Percentiles rank a stretch among this genome's conserved stretches.
Evolutionary conservation across 2,113 vertebrate species (phyloP).

Genomic region (Phylloscopus whistleri): DNA sequence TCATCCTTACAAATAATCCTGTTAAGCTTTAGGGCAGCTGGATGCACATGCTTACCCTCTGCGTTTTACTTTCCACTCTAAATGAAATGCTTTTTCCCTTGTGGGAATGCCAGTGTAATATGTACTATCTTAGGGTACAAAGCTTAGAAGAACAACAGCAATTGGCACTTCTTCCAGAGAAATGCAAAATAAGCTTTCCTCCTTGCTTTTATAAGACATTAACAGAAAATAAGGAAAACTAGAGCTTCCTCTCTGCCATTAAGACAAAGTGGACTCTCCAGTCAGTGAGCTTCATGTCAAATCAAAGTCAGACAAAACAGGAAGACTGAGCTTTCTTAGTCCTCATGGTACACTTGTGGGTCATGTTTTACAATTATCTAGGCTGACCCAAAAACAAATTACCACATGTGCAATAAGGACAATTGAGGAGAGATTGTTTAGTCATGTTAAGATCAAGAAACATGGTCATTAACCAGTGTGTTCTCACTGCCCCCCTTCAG

Average conservation of each 20-base stretch:
- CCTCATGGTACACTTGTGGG: fast-evolving
- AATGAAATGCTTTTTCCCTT: background rate
- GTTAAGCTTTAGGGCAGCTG: conserved; percentile 1
- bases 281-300: background rate
- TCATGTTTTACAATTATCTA: background rate
- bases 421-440: background rate
- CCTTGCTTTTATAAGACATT: background rate
- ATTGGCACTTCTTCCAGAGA: background rate
- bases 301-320: background rate
- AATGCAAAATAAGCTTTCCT: background rate
- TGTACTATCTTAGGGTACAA: background rate
- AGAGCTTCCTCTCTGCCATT: background rate
- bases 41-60: conserved; percentile 1
- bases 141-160: background rate
- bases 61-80: background rate
- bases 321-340: background rate
- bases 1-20: background rate
- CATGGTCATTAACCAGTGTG: background rate
- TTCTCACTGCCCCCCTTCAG: background rate
- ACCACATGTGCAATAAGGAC: background rate
- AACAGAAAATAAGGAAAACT: background rate
- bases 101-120: background rate
- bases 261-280: background rate
- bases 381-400: background rate
- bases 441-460: background rate